Percentiles rank a stretch among this genome's conserved stretches.
phyloP scores from a whole-genome alignment of 2,888 invertebrate species.

The Trissoscelio sp. region DNA sequence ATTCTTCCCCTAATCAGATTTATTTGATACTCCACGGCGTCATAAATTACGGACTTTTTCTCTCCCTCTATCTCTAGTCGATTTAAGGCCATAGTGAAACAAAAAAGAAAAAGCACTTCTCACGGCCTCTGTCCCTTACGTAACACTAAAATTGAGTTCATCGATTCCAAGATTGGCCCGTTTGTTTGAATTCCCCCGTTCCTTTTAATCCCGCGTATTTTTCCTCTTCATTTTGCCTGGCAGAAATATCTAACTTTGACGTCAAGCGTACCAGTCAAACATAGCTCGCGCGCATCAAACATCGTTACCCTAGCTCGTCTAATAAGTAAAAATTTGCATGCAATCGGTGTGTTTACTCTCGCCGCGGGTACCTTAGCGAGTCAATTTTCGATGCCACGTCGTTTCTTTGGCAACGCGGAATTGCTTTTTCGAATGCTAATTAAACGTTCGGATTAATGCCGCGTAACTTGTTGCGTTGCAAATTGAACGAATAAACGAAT shows the following conservation, averaged over 20 bases:
- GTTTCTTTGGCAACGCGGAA: conserved; percentile 8
- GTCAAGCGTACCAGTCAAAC: conserved; percentile 35
- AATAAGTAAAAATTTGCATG: conserved; percentile 37
- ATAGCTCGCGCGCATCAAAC: conserved; percentile 30
- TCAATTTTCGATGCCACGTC: conserved; percentile 1
- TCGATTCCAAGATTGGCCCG: conserved; percentile 42
- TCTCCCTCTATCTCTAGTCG: conserved; percentile 14
- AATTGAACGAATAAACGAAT: conserved; percentile 38
- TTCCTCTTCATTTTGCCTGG: conserved; percentile 66
- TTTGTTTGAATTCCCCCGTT: conserved; percentile 51
- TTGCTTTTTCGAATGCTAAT: conserved; percentile 23
- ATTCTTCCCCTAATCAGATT: conserved; percentile 57
- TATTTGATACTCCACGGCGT: conserved; percentile 48
- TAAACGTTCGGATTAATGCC: conserved; percentile 10
- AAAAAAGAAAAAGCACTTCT: conserved; percentile 24
- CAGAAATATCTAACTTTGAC: conserved; percentile 40
- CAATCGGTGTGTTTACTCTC: conserved; percentile 7
- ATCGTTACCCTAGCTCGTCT: conserved; percentile 27
- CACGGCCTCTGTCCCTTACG: conserved; percentile 6
- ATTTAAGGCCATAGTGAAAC: conserved; percentile 11
- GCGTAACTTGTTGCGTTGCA: conserved; percentile 51
- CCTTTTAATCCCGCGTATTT: conserved; percentile 60
- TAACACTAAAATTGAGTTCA: conserved; percentile 28
- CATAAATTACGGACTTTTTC: conserved; percentile 44
- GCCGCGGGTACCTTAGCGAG: too few species aligned